These are phyloP conservation scores for Trematomus loennbergii DNA, from an alignment of 2,113 vertebrate species.

Conservation along the genomic window DNA sequence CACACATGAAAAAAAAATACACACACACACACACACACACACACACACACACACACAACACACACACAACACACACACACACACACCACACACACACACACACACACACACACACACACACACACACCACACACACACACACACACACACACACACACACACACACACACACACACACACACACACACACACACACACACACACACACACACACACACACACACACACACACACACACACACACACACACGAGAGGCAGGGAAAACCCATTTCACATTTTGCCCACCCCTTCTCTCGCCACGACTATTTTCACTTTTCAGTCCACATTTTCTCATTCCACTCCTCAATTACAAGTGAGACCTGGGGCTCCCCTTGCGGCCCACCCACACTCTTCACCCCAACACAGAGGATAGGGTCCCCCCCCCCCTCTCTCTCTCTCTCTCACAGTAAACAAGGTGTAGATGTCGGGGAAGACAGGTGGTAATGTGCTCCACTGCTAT, in stretches of 20 bases:
- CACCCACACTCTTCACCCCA: not conserved
- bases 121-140: not conserved
- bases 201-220: conserved; percentile 8
- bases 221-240: not conserved
- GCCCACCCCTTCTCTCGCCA: conserved; percentile 24
- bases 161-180: conserved; percentile 13
- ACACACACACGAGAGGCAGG: not conserved
- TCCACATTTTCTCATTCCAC: conserved; percentile 67
- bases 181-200: conserved; percentile 7
- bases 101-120: not conserved
- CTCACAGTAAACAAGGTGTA: conserved; percentile 61
- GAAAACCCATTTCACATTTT: conserved; percentile 44
- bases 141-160: not conserved
- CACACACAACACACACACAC: not conserved
- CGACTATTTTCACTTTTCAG: conserved; percentile 54
- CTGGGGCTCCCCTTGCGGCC: conserved; percentile 14
- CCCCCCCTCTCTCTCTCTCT: conserved; percentile 25
- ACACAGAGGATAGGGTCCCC: conserved; percentile 24
- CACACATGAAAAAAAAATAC: no score
- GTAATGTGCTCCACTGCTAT: conserved; percentile 35
- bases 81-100: conserved; percentile 27
- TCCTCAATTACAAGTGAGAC: conserved; percentile 67
- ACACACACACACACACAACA: not conserved
- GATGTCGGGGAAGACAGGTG: conserved; percentile 48
- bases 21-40: not conserved